Conservation (phyloP, 2,113 vertebrate genomes). For the Mugil cephalus region DNA sequence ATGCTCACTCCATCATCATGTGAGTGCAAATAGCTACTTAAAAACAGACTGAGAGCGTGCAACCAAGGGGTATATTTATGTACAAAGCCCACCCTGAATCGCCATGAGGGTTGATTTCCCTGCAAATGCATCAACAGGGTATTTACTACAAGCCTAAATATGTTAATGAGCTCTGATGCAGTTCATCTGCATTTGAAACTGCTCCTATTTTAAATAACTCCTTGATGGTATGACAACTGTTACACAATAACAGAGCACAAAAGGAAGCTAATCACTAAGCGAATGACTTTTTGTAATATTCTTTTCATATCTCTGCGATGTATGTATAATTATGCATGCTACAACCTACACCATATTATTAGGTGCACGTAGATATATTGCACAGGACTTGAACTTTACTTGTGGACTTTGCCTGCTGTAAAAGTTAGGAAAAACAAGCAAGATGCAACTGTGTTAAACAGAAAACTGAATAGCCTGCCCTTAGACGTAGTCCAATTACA, state of each 20-base stretch:
- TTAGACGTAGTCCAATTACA: background rate
- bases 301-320: background rate
- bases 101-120: background rate
- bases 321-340: background rate
- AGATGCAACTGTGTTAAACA: too few relatives aligned
- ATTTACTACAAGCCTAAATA: background rate
- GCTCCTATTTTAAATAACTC: background rate
- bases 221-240: slow-evolving; percentile 1
- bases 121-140: background rate
- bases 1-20: slow-evolving; percentile 20
- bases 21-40: slow-evolving; percentile 10
- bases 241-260: background rate
- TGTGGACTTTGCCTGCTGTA: too few relatives aligned
- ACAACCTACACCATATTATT: too few relatives aligned
- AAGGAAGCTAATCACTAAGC: background rate
- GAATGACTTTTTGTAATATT: background rate
- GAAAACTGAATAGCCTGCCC: background rate
- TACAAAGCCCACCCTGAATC: background rate
- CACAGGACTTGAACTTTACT: too few relatives aligned
- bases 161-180: background rate
- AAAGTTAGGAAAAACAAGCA: background rate
- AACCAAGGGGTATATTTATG: background rate
- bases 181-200: slow-evolving; percentile 11
- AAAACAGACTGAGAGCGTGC: background rate
- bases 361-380: too few relatives aligned